Base-by-base conservation (phyloP, 1,140 invertebrate species). In the Drosophila miranda region DNA sequence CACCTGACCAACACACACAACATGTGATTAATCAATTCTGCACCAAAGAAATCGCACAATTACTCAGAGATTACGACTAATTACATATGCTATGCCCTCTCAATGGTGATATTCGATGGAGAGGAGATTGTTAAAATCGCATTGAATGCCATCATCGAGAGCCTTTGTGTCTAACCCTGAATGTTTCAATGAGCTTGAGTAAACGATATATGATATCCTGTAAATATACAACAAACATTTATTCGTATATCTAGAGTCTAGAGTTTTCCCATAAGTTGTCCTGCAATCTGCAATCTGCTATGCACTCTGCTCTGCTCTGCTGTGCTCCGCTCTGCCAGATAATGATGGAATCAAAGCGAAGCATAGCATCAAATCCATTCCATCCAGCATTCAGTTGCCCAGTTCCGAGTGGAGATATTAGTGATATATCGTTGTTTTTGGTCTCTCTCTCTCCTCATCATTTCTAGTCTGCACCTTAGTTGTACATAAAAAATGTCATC, bases 401-500 rank as follows among this genome's bases (percentile, higher is more conserved):
- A 16, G 3, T 51, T 49, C 52, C 23, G 5, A 52, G 21, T 11
- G 14, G 44, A 53, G 30, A 52, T 74, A 58, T 58, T 74, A 74
- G 78, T 78, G 34, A 55, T 19, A 60, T 50, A 52, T 44, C 21
- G 28, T 48, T 69, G 41, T 48, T 69, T 75, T 66, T 66, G 46
- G 52, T 86, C 66, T 71, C 50, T 68, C 64, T 68, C 43, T 51
- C 64, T 9, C 8, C 16, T 28, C n/a, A 38, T 71, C 61, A 63
- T 74, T 93, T 95, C 79, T 93, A 97, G 98, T 99, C 82, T 99
- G 98, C 92, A 99, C 98, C 41, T 98, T 97, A 92, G 98, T 99
- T 80, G 98, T 99, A 77, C 98, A 99, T 93, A 99, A 99, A 91
- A 93, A 98, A 91, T 99, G 98, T 91, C 98, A 99, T 92, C 94